A percentile compares a stretch with the other conserved stretches of the same genome.
phyloP scores from a whole-genome alignment of 1,140 invertebrate species.

The Drosophila pseudoobscura region DNA sequence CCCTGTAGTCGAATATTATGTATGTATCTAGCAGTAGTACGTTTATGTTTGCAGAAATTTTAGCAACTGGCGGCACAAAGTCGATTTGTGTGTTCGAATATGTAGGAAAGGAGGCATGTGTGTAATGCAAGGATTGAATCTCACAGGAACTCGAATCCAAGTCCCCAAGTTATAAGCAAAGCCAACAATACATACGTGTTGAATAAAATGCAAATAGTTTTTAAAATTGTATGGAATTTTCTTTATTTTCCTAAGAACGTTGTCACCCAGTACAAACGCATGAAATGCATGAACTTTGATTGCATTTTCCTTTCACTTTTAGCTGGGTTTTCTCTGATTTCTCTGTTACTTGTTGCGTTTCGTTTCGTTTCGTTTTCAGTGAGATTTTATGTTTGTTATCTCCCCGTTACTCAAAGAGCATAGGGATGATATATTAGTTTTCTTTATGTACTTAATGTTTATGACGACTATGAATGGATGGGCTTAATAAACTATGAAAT shows the following conservation, averaged over 20 bases:
- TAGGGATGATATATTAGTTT: slow-evolving; percentile 14
- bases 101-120: not conserved
- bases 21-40: not conserved
- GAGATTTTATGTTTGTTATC: slow-evolving; percentile 44
- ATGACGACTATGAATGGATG: slow-evolving; percentile 80
- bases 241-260: slow-evolving; percentile 76
- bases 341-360: slow-evolving; percentile 35
- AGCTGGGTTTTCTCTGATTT: slow-evolving; percentile 29
- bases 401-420: too few species aligned
- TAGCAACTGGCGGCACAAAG: slow-evolving; percentile 35
- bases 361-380: slow-evolving; percentile 47
- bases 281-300: slow-evolving; percentile 53
- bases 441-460: slow-evolving; percentile 74
- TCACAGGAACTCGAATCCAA: slow-evolving; percentile 6
- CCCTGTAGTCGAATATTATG: slow-evolving; percentile 28
- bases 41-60: slow-evolving; percentile 29
- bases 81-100: slow-evolving; percentile 22
- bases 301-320: slow-evolving; percentile 52
- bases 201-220: slow-evolving; percentile 46
- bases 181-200: not conserved
- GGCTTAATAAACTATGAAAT: slow-evolving; percentile 81
- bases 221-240: slow-evolving; percentile 76
- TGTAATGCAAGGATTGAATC: slow-evolving; percentile 21
- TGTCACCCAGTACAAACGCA: slow-evolving; percentile 56
- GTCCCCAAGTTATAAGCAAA: not conserved